These are phyloP conservation scores for Pygocentrus nattereri DNA, from an alignment of 2,797 vertebrate genomes.

Conservation along the genomic window DNA sequence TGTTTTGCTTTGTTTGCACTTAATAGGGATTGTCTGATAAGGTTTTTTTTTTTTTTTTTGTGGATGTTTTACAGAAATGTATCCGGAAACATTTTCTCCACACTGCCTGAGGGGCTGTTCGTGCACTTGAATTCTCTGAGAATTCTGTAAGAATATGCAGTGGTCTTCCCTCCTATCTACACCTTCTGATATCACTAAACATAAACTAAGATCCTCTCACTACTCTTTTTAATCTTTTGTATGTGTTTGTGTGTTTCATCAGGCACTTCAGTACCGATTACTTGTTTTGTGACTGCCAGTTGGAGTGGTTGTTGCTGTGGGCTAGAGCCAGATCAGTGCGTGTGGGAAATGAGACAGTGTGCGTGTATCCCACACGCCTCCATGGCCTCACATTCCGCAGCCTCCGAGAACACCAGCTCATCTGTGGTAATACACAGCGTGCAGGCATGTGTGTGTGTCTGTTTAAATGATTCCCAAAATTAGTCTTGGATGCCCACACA, in stretches of 20 bases:
- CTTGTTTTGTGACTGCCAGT: conserved; percentile 92
- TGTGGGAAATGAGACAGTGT: conserved; percentile 85
- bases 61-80: conserved; percentile 81
- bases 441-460: conserved; percentile 2
- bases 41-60: conserved; percentile 25
- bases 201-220: conserved; percentile 21
- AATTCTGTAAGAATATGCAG: conserved; percentile 83
- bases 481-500: not conserved
- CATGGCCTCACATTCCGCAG: conserved; percentile 82
- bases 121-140: conserved; percentile 83
- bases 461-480: not conserved
- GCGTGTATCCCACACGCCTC: conserved; percentile 83
- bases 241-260: conserved; percentile 34
- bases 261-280: conserved; percentile 89
- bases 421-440: conserved; percentile 80
- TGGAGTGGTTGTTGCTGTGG: conserved; percentile 88
- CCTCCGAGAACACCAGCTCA: conserved; percentile 84
- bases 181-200: conserved; percentile 10
- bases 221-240: not conserved
- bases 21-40: conserved; percentile 34
- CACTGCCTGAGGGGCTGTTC: conserved; percentile 85
- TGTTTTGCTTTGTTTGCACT: conserved; percentile 15
- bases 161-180: conserved; percentile 1
- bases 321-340: conserved; percentile 79
- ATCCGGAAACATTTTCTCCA: conserved; percentile 94